phyloP scores from a whole-genome alignment of 2,888 invertebrate species.

The Dichetophora obliterata region DNA sequence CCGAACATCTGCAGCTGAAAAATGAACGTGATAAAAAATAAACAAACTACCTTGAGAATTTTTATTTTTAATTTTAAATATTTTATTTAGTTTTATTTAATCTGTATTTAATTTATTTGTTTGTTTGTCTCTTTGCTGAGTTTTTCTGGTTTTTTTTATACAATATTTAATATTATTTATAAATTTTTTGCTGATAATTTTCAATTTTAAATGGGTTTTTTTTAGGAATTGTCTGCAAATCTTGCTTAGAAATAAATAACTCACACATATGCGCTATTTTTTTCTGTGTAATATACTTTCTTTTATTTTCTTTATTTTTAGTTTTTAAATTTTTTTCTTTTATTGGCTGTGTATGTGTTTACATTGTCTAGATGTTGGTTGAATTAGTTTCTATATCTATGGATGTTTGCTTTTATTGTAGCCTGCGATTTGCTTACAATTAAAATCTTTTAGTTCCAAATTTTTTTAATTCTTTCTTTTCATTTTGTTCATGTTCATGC shows the following conservation, averaged over 20 bases:
- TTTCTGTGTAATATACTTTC: neutral
- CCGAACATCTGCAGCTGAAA: neutral
- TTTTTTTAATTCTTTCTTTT: too few relatives aligned
- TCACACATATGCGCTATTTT: neutral
- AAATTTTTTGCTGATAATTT: slow-evolving; percentile 21
- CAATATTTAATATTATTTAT: slow-evolving; percentile 30
- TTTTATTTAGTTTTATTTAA: slow-evolving; percentile 21
- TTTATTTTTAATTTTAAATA: slow-evolving; percentile 29
- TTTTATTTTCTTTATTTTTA: neutral
- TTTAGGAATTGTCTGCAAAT: slow-evolving; percentile 20
- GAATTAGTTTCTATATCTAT: neutral
- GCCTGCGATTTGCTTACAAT: too few relatives aligned
- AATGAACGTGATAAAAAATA: neutral
- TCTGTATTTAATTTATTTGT: slow-evolving; percentile 7
- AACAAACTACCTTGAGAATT: slow-evolving; percentile 18
- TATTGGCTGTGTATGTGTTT: slow-evolving; percentile 7
- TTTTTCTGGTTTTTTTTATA: slow-evolving; percentile 26
- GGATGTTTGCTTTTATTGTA: neutral
- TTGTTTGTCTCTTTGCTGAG: neutral
- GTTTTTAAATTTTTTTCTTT: neutral
- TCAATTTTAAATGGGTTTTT: slow-evolving; percentile 10
- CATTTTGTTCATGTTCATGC: too few relatives aligned
- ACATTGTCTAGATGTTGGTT: neutral
- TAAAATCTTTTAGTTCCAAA: too few relatives aligned
- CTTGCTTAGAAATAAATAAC: neutral